Conservation (phyloP, 2,113 vertebrate genomes). For the Syrmaticus mikado region DNA sequence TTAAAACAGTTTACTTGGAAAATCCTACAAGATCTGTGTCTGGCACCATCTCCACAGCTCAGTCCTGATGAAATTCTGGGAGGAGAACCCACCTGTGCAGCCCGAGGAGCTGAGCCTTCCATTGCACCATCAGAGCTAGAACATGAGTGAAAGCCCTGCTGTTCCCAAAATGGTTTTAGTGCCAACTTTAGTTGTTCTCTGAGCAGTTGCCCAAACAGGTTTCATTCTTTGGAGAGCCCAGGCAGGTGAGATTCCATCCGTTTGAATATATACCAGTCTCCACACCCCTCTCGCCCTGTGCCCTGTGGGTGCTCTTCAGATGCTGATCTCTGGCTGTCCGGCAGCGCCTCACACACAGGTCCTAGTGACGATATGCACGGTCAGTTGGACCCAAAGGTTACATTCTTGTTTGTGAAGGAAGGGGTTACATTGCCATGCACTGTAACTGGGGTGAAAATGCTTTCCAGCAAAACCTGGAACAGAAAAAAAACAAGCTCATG, state of each 20-base stretch:
- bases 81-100: neutral
- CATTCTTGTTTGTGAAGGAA: fast-evolving
- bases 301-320: too few relatives aligned
- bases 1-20: neutral
- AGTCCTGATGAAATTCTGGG: neutral
- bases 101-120: neutral
- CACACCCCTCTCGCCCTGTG: neutral
- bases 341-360: neutral
- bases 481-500: fast-evolving
- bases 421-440: neutral
- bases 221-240: neutral
- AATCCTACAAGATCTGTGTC: neutral
- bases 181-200: neutral
- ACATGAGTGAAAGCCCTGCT: neutral
- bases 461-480: neutral
- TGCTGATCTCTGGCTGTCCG: too few relatives aligned
- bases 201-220: neutral
- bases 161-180: neutral
- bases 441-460: neutral
- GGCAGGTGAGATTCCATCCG: neutral
- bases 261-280: neutral
- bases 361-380: neutral
- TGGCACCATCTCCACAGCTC: fast-evolving
- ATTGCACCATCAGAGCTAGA: neutral
- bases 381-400: neutral